Base-by-base conservation (phyloP, 2,888 invertebrate species). In the Serrognathus titanus region DNA sequence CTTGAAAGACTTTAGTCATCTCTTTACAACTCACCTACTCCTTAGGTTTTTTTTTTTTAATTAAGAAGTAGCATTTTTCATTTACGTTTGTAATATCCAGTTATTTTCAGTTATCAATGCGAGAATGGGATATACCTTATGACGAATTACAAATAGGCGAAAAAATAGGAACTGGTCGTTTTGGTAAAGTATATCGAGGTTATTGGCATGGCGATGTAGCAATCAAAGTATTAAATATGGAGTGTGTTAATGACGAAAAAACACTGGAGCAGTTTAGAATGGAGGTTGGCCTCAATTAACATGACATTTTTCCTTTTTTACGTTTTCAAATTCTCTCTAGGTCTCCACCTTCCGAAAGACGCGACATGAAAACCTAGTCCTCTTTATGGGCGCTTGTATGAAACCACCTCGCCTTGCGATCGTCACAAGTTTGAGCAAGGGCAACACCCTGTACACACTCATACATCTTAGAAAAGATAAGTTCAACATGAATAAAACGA, bases 381-480 rank as follows among this genome's bases (percentile, higher is more conserved):
- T 99, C 51, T 99, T 99, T 80, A 97, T 98, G 94, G 99, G 99
- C 62, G 98, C 97, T 63, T 98, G 97, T 77, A 96, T 97, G 94
- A 97, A 97, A 79, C 95, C 95, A 60, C 96, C 97, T 31, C 87
- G 90, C 65, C 83, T 98, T 69, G 98, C 97, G 41, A 97, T 99
- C 72, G 96, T 99, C 39, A 99, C 97, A 57, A 94, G 95, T 71
- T 86, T 97, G 76, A 97, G 97, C 80, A 95, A 96, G 80, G 97
- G 97, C 62, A 90, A 89, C 83, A 96, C 97, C 47, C 84, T 98
- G 16, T 95, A 91, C 81, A 92, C 92, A 31, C 93, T 94, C 78
- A 92, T 97, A 75, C 97, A 97, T 79, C 81, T 92, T 61, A 82
- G 92, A 49, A 91, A 92, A 74, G 95, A 95, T 80, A 95, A 94